Evolutionary conservation across 1,140 invertebrate species (phyloP).

Genomic region (Brachionus angularis): DNA sequence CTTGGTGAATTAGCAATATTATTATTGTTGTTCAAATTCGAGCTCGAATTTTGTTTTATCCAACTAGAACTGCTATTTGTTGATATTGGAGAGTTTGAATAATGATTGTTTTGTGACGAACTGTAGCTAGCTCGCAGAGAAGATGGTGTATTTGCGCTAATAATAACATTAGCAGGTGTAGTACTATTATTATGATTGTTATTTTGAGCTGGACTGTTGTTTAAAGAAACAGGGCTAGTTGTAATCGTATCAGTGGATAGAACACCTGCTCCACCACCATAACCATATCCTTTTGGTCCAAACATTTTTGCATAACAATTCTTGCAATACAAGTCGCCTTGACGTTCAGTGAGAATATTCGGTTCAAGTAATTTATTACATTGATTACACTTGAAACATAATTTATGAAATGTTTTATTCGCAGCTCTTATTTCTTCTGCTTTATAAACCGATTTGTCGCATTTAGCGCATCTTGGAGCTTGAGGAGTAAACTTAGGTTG

Average conservation of each 20-base stretch:
- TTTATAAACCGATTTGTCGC: slow-evolving; percentile 62
- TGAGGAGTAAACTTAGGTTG: slow-evolving; percentile 27
- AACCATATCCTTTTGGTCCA: slow-evolving; percentile 90
- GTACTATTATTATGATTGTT: too few species aligned
- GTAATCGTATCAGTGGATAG: slow-evolving; percentile 9
- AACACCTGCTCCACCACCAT: slow-evolving; percentile 63
- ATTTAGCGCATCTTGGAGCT: slow-evolving; percentile 58
- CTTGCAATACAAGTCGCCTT: slow-evolving; percentile 89
- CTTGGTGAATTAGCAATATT: not conserved
- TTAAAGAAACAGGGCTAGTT: not conserved
- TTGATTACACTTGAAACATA: slow-evolving; percentile 51
- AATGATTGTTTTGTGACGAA: not conserved
- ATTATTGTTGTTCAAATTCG: not conserved
- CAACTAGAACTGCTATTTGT: not conserved
- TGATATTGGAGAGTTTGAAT: too few species aligned
- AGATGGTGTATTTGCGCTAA: not conserved
- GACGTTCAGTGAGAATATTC: slow-evolving; percentile 85
- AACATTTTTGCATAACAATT: slow-evolving; percentile 84
- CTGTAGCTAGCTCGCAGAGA: not conserved
- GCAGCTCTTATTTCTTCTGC: slow-evolving; percentile 62
- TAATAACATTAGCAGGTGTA: too few species aligned
- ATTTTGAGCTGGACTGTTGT: too few species aligned
- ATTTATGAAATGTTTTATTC: slow-evolving; percentile 38
- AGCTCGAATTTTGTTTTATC: not conserved
- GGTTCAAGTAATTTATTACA: slow-evolving; percentile 89